A percentile compares a stretch with the other conserved stretches of the same genome.
Evolutionary conservation across 2,888 invertebrate genomes (phyloP).

Genomic region (Theodoxus fluviatilis): DNA sequence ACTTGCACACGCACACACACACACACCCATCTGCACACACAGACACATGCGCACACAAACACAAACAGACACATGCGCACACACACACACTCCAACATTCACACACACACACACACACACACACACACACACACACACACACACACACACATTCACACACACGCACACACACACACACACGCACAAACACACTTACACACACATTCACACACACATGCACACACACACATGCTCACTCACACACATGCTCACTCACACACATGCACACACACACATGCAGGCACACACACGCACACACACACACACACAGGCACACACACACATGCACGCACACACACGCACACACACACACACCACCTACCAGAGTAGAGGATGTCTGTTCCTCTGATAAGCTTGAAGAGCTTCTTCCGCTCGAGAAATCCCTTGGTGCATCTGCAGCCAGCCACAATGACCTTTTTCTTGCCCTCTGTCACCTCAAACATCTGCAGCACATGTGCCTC

Average conservation of each 20-base stretch:
- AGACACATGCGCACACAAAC: too few species aligned
- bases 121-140: too few species aligned
- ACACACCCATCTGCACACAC: too few species aligned
- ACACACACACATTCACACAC: too few species aligned
- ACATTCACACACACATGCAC: neutral
- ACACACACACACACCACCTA: conserved; percentile 55
- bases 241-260: neutral
- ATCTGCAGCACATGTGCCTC: conserved; percentile 86
- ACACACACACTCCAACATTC: too few species aligned
- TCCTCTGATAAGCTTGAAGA: conserved; percentile 76
- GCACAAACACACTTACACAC: neutral
- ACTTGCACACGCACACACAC: too few species aligned
- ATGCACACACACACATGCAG: neutral
- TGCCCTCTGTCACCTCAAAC: conserved; percentile 76
- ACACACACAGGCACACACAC: neutral
- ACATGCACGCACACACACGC: neutral
- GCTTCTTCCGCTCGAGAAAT: conserved; percentile 73
- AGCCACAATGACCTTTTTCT: conserved; percentile 80
- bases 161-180: too few species aligned
- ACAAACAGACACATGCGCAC: too few species aligned
- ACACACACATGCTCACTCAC: neutral
- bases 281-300: neutral
- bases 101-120: too few species aligned
- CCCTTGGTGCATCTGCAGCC: conserved; percentile 88
- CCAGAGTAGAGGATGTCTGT: conserved; percentile 75